phyloP scores from a whole-genome alignment of 2,113 vertebrate genomes.

The Penelope pileata region DNA sequence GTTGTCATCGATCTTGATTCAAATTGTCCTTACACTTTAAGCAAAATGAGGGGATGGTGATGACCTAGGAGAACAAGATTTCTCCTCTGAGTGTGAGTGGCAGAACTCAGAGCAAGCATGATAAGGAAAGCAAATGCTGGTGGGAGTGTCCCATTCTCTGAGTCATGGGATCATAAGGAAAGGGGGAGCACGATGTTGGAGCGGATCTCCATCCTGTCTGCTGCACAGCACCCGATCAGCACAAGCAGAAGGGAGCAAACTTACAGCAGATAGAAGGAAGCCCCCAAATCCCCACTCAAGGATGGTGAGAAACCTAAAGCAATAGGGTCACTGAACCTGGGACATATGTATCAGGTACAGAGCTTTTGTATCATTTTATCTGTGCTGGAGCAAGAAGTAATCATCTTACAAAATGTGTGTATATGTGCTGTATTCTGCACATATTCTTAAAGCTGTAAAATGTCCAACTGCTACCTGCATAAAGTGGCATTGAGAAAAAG shows the following conservation, averaged over 20 bases:
- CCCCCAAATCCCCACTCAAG: fast-evolving
- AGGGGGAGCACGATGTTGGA: background rate
- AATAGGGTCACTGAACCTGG: background rate
- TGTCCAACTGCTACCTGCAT: background rate
- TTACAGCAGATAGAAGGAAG: background rate
- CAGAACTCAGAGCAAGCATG: background rate
- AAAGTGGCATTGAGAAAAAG: background rate
- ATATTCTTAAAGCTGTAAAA: background rate
- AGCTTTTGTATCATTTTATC: background rate
- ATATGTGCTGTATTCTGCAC: background rate
- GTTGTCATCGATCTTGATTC: background rate
- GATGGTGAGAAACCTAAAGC: background rate
- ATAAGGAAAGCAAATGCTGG: background rate
- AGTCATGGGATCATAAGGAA: background rate
- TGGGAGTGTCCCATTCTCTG: background rate
- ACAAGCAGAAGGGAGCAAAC: background rate
- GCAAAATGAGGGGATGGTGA: background rate
- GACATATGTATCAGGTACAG: background rate
- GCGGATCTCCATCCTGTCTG: background rate
- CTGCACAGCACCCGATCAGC: background rate
- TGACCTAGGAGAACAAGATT: background rate
- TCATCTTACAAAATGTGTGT: background rate
- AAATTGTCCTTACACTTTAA: background rate
- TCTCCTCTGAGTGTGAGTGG: background rate
- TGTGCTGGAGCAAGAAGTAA: background rate